These are phyloP conservation scores for Psephotus haematonotus DNA, from an alignment of 2,113 vertebrate species.

Conservation along the genomic window DNA sequence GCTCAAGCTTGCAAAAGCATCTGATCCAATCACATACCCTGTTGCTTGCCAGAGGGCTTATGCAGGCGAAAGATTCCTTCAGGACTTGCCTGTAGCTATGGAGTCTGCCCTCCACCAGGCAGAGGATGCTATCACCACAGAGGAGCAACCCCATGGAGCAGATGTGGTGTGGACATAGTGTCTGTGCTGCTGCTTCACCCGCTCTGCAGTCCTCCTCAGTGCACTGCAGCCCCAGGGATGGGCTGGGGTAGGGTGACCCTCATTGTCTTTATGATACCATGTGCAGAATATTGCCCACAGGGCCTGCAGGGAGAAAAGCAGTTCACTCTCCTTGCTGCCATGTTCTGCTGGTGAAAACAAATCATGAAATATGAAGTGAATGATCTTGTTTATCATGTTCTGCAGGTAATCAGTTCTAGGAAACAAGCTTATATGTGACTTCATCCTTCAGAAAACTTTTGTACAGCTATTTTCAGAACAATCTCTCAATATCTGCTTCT, in stretches of 20 bases:
- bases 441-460: not conserved
- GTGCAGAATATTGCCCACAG: not conserved
- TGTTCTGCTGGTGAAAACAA: not conserved
- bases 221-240: not conserved
- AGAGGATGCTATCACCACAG: not conserved
- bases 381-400: not conserved
- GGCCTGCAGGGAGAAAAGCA: not conserved
- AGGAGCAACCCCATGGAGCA: not conserved
- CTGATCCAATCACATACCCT: not conserved
- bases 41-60: accelerated
- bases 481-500: not conserved
- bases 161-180: accelerated
- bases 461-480: not conserved
- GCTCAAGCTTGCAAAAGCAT: not conserved
- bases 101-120: not conserved
- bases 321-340: not conserved
- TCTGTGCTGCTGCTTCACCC: not conserved
- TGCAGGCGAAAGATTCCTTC: not conserved
- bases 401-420: not conserved
- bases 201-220: not conserved
- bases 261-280: not conserved
- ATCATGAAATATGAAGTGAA: not conserved
- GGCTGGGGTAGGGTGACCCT: not conserved
- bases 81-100: not conserved
- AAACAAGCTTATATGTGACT: not conserved